Conservation (phyloP, 2,113 vertebrate genomes). For the Jaculus jaculus region DNA sequence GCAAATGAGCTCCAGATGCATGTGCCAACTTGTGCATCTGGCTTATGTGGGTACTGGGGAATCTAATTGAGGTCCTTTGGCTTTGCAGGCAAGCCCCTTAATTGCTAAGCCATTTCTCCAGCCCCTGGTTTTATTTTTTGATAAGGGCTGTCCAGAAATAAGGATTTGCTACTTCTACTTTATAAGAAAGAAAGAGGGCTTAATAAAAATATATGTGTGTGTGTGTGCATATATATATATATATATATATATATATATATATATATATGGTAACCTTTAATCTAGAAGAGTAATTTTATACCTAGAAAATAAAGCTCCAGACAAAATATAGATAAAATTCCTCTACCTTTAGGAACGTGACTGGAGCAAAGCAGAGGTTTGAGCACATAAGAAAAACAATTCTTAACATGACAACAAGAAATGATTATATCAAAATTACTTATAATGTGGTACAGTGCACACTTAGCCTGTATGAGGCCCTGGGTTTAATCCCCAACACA, state of each 20-base stretch:
- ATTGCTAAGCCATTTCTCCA: too few species aligned
- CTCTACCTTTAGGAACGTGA: neutral
- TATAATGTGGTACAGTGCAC: neutral
- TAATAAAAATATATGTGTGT: too few species aligned
- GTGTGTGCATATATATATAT: too few species aligned
- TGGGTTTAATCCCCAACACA: neutral
- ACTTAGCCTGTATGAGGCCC: neutral
- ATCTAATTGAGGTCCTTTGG: too few species aligned
- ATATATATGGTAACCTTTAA: neutral
- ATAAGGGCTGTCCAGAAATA: neutral
- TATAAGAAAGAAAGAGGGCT: neutral
- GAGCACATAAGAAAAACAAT: neutral
- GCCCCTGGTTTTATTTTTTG: neutral
- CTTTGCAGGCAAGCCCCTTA: too few species aligned
- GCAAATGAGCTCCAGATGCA: too few species aligned
- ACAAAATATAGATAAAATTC: neutral
- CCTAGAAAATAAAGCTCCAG: neutral
- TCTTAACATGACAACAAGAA: neutral
- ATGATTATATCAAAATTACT: neutral
- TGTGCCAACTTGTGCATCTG: too few species aligned
- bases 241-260: too few species aligned
- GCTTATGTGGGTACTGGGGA: too few species aligned
- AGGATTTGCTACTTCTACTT: neutral
- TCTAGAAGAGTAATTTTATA: neutral
- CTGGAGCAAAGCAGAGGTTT: neutral